These are phyloP conservation scores for Caenorhabditis sp. DNA, from an alignment of 2,888 invertebrate genomes.

Conservation along the genomic window DNA sequence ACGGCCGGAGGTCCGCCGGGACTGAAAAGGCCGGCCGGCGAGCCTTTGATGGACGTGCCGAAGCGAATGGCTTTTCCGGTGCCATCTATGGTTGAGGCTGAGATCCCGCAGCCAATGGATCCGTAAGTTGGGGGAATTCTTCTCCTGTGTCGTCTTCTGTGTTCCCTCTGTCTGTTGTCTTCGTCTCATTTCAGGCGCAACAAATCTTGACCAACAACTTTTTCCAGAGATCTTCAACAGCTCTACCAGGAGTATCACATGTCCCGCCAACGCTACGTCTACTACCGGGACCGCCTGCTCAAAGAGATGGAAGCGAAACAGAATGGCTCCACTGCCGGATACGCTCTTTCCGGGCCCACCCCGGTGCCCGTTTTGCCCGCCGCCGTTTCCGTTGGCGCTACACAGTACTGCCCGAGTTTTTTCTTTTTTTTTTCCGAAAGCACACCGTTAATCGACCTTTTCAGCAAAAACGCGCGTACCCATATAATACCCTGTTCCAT, in stretches of 20 bases:
- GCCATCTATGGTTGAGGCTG: conserved; percentile 63
- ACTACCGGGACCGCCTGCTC: conserved; percentile 75
- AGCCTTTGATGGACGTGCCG: conserved; percentile 35
- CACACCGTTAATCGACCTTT: conserved; percentile 7
- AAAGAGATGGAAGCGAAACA: conserved; percentile 73
- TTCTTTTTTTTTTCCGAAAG: neutral
- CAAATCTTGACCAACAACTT: neutral
- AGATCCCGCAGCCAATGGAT: conserved; percentile 72
- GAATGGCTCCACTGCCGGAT: conserved; percentile 47
- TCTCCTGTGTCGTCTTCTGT: neutral
- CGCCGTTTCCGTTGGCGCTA: conserved; percentile 31
- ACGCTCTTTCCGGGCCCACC: conserved; percentile 33
- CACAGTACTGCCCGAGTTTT: conserved; percentile 50
- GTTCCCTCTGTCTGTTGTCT: conserved; percentile 1
- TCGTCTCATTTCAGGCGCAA: conserved; percentile 26
- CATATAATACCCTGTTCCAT: neutral
- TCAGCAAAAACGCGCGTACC: neutral
- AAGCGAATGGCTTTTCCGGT: conserved; percentile 32
- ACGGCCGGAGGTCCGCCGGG: conserved; percentile 33
- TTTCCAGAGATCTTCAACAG: conserved; percentile 73
- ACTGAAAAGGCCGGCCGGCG: conserved; percentile 50
- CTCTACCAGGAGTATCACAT: conserved; percentile 76
- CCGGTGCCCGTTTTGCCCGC: conserved; percentile 27
- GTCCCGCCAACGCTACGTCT: conserved; percentile 75
- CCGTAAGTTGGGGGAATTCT: conserved; percentile 60